These are phyloP conservation scores for Pangasianodon gigas DNA, from an alignment of 2,113 vertebrate species.

Conservation along the genomic window DNA sequence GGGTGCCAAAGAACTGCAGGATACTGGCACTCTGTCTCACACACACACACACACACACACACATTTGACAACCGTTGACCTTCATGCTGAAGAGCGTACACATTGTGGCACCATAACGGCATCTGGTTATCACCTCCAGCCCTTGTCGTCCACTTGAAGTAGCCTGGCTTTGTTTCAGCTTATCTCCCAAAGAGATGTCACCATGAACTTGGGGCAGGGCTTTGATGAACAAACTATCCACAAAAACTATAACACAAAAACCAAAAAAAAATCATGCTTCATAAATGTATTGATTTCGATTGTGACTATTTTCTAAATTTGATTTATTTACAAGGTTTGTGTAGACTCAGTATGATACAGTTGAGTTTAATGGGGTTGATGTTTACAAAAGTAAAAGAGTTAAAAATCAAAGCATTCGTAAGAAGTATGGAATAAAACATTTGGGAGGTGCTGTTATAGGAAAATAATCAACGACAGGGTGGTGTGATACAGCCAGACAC, in stretches of 20 bases:
- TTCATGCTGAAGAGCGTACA: slow-evolving; percentile 25
- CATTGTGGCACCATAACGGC: background rate
- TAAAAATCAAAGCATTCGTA: background rate
- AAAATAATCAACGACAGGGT: background rate
- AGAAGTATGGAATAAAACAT: background rate
- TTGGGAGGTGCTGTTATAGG: background rate
- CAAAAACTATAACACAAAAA: no score
- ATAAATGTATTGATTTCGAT: background rate
- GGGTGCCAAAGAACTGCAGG: slow-evolving; percentile 6
- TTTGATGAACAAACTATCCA: background rate
- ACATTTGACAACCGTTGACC: slow-evolving; percentile 21
- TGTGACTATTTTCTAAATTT: background rate
- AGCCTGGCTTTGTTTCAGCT: background rate
- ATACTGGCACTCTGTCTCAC: slow-evolving; percentile 5
- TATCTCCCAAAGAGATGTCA: background rate
- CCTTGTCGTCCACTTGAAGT: background rate
- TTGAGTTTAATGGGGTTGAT: background rate
- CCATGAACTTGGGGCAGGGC: background rate
- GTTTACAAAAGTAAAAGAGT: background rate
- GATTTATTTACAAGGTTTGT: background rate
- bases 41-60: slow-evolving; percentile 4
- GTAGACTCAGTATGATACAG: background rate
- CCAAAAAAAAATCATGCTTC: background rate
- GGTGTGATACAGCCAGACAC: background rate
- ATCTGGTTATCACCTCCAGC: slow-evolving; percentile 29